Percentiles rank a stretch among this genome's conserved stretches.
These are phyloP conservation scores for Apostichopus californicus DNA, from an alignment of 35 echinoderm and acorn worm genomes.

Conservation along the genomic window DNA sequence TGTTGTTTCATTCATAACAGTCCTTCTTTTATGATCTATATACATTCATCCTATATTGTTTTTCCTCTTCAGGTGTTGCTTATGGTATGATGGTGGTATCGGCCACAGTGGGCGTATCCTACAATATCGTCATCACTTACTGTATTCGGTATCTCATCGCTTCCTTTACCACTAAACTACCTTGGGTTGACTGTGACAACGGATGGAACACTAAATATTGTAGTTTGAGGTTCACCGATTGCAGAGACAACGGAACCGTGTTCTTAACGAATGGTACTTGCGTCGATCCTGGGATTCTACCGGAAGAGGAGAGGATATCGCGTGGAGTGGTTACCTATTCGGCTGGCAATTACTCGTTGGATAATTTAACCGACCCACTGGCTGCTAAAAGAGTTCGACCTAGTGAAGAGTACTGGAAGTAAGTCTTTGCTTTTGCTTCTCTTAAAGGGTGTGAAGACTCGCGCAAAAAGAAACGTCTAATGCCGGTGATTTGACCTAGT, in stretches of 20 bases:
- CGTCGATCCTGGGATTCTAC: constrained; percentile 10
- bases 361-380: constrained; percentile 48
- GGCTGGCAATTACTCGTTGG: neutral
- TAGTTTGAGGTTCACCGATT: constrained; percentile 46
- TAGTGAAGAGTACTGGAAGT: constrained; percentile 89
- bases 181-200: constrained; percentile 65
- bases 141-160: constrained; percentile 80
- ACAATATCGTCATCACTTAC: constrained; percentile 89
- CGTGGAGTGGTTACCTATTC: constrained; percentile 27
- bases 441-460: too few species aligned
- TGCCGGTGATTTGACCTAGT: too few species aligned
- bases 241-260: constrained; percentile 29
- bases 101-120: constrained; percentile 61
- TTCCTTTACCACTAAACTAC: constrained; percentile 71
- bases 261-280: constrained; percentile 63
- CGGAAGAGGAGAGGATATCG: neutral
- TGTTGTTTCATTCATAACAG: too few species aligned
- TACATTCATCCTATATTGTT: neutral
- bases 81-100: constrained; percentile 86
- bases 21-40: too few species aligned
- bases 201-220: constrained; percentile 69
- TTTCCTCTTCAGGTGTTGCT: constrained; percentile 63
- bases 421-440: constrained; percentile 21
- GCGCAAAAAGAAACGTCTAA: too few species aligned
- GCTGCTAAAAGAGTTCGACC: constrained; percentile 40